Evolutionary conservation across 2,113 vertebrate species (phyloP).

Genomic region (Ammodytes marinus): DNA sequence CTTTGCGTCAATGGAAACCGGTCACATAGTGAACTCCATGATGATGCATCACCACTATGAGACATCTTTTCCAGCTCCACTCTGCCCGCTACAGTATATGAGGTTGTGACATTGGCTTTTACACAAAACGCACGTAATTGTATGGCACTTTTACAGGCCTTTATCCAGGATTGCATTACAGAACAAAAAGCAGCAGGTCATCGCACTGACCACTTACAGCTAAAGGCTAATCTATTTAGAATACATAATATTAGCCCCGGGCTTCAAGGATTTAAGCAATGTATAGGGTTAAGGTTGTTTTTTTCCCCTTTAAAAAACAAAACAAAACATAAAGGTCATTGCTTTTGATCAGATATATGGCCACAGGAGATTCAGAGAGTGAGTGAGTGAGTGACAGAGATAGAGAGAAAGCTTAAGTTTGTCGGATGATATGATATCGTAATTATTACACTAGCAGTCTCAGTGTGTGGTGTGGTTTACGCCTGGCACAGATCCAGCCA

Average conservation of each 20-base stretch:
- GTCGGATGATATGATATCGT: slow-evolving; percentile 51
- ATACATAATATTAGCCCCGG: slow-evolving; percentile 55
- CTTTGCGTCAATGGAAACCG: not conserved
- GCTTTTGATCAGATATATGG: slow-evolving; percentile 12
- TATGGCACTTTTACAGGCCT: slow-evolving; percentile 14
- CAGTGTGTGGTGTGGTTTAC: slow-evolving; percentile 60
- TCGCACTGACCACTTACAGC: slow-evolving; percentile 22
- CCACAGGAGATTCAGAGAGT: not conserved
- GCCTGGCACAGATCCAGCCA: slow-evolving; percentile 44
- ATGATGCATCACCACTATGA: slow-evolving; percentile 10
- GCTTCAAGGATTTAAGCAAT: slow-evolving; percentile 40
- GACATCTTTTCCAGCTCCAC: slow-evolving; percentile 7
- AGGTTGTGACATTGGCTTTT: slow-evolving; percentile 10
- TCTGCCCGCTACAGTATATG: not conserved
- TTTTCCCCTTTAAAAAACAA: slow-evolving; percentile 5
- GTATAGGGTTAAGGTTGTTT: slow-evolving; percentile 44
- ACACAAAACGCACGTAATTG: slow-evolving; percentile 22
- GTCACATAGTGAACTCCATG: not conserved
- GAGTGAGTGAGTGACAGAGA: not conserved
- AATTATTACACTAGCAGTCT: slow-evolving; percentile 61
- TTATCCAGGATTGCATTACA: slow-evolving; percentile 35
- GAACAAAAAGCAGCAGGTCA: slow-evolving; percentile 11
- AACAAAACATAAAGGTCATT: slow-evolving; percentile 20
- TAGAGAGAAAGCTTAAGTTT: no score
- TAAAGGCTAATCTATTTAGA: slow-evolving; percentile 63